phyloP scores from a whole-genome alignment of 2,113 vertebrate genomes.

The Cygnus buccinator region DNA sequence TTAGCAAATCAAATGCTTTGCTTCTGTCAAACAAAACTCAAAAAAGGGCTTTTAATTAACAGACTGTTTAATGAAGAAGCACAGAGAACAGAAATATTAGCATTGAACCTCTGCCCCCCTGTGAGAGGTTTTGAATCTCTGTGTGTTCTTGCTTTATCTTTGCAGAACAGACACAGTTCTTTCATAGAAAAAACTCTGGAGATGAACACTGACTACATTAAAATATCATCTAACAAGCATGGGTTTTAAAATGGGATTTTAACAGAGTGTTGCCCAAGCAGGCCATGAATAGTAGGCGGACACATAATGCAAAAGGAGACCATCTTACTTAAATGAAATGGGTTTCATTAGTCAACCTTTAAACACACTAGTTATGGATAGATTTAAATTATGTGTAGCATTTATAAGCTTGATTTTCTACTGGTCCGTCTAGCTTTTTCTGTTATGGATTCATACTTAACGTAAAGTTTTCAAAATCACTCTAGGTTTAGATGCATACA shows the following conservation, averaged over 20 bases:
- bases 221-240: constrained; percentile 34
- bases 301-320: not conserved
- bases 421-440: not conserved
- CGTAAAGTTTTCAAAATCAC: not conserved
- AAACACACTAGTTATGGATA: not conserved
- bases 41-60: constrained; percentile 35
- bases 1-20: constrained; percentile 32
- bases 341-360: not conserved
- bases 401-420: not conserved
- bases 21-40: not conserved
- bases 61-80: constrained; percentile 19
- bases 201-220: constrained; percentile 38
- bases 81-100: not conserved
- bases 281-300: not conserved
- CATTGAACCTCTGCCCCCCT: not conserved
- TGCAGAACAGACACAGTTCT: not conserved
- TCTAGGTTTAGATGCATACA: not conserved
- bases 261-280: not conserved
- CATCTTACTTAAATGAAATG: not conserved
- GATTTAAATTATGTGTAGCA: not conserved
- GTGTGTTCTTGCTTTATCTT: constrained; percentile 55
- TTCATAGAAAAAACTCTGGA: not conserved
- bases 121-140: not conserved
- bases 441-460: not conserved
- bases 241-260: constrained; percentile 25